Percentiles rank a stretch among this genome's conserved stretches.
These are phyloP conservation scores for Alsophila aescularia DNA, from an alignment of 2,888 invertebrate genomes.

Conservation along the genomic window DNA sequence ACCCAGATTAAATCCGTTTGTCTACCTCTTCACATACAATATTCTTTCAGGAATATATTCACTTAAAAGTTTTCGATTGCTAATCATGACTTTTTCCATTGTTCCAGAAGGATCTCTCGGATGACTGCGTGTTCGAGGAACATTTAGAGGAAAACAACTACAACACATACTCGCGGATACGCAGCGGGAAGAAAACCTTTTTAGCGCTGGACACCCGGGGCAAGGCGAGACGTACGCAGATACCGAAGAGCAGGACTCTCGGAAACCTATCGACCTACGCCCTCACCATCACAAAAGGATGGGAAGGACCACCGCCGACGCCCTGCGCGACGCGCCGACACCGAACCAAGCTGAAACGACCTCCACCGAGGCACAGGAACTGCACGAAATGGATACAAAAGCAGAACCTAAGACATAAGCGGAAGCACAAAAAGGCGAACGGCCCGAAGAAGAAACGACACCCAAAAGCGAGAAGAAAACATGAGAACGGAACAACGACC, in stretches of 20 bases:
- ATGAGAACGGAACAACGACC: constrained; percentile 76
- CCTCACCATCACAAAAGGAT: constrained; percentile 81
- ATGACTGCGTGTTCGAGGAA: constrained; percentile 94
- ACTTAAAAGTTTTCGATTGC: constrained; percentile 17
- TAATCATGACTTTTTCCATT: constrained; percentile 66
- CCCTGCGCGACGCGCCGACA: constrained; percentile 73
- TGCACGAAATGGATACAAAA: constrained; percentile 79
- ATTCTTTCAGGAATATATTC: too few species aligned
- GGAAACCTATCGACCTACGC: constrained; percentile 91
- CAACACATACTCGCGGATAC: constrained; percentile 92
- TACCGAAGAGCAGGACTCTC: constrained; percentile 87
- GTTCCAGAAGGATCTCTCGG: constrained; percentile 93
- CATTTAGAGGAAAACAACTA: constrained; percentile 93
- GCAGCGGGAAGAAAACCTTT: constrained; percentile 87
- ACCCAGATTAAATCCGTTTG: too few species aligned
- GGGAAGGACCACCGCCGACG: constrained; percentile 65
- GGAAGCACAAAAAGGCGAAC: constrained; percentile 80
- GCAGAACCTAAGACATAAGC: constrained; percentile 71
- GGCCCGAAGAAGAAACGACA: constrained; percentile 81
- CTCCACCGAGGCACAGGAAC: constrained; percentile 73
- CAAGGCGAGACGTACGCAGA: constrained; percentile 88
- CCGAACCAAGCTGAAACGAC: constrained; percentile 73
- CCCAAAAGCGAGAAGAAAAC: constrained; percentile 83
- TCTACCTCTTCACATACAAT: too few species aligned
- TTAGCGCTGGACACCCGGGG: constrained; percentile 91